These are phyloP conservation scores for Myiotriccus ornatus DNA, from an alignment of 2,797 vertebrate species.

Conservation along the genomic window DNA sequence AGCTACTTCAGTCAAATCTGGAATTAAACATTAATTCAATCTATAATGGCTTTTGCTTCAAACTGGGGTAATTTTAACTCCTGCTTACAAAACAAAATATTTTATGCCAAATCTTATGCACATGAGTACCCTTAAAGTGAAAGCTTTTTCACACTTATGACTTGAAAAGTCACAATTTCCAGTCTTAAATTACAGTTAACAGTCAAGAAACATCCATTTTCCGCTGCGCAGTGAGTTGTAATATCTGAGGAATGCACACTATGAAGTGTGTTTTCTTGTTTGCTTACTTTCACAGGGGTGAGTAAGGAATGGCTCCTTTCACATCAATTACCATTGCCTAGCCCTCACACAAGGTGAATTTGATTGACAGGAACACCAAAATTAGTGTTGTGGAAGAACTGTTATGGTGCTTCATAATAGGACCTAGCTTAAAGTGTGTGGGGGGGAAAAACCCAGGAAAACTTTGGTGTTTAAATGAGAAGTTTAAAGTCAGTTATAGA, in stretches of 20 bases:
- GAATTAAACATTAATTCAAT: constrained; percentile 47
- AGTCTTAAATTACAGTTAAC: constrained; percentile 36
- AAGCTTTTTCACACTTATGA: constrained; percentile 48
- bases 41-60: constrained; percentile 33
- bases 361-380: not conserved
- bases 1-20: not conserved
- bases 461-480: not conserved
- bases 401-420: not conserved
- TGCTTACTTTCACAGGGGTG: not conserved
- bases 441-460: accelerated
- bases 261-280: not conserved
- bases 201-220: constrained; percentile 53
- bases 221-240: not conserved
- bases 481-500: not conserved
- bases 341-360: not conserved
- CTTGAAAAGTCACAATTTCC: constrained; percentile 54
- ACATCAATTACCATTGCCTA: not conserved
- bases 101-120: constrained; percentile 18
- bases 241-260: not conserved
- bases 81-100: constrained; percentile 53
- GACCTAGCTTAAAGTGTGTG: not conserved
- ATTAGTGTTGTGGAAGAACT: not conserved
- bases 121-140: constrained; percentile 29
- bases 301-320: not conserved
- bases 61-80: constrained; percentile 47